phyloP scores from a whole-genome alignment of 2,888 invertebrate species.

The Parapristionchus giblindavisi region DNA sequence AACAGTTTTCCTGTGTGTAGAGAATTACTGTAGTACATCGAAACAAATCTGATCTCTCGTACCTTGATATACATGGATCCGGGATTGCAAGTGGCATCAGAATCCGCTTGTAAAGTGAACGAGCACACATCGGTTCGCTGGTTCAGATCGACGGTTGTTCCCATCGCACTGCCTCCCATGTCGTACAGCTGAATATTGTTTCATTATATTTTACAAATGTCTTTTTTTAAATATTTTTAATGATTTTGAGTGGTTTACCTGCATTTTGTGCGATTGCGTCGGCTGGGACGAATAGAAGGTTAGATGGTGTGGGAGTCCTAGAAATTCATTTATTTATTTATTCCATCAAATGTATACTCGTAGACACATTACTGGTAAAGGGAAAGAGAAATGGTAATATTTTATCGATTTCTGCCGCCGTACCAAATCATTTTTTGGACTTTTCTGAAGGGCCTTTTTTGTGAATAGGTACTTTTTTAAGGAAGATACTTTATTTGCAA shows the following conservation, averaged over 20 bases:
- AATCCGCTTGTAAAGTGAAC: slow-evolving; percentile 13
- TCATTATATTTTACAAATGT: background rate
- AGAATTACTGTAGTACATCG: too few species aligned
- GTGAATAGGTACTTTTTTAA: too few species aligned
- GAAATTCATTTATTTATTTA: background rate
- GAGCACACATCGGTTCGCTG: slow-evolving; percentile 6
- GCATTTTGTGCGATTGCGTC: background rate
- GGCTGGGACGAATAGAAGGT: slow-evolving; percentile 18
- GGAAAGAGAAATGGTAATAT: too few species aligned
- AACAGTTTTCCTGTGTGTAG: too few species aligned
- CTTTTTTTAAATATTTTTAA: background rate
- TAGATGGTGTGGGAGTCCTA: background rate
- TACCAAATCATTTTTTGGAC: too few species aligned
- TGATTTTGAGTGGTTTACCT: background rate
- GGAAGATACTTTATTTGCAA: too few species aligned
- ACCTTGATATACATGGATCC: slow-evolving; percentile 28
- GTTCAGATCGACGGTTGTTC: background rate
- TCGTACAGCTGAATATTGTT: background rate
- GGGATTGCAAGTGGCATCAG: slow-evolving; percentile 15
- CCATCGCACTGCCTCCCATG: background rate
- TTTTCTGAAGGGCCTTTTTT: too few species aligned
- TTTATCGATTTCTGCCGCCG: too few species aligned
- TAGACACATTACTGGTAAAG: background rate
- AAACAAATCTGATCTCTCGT: background rate
- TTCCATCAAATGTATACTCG: background rate